A percentile compares a stretch with the other conserved stretches of the same genome.
Conservation (phyloP, 1,140 invertebrate genomes). For the Leptopilina clavipes region DNA sequence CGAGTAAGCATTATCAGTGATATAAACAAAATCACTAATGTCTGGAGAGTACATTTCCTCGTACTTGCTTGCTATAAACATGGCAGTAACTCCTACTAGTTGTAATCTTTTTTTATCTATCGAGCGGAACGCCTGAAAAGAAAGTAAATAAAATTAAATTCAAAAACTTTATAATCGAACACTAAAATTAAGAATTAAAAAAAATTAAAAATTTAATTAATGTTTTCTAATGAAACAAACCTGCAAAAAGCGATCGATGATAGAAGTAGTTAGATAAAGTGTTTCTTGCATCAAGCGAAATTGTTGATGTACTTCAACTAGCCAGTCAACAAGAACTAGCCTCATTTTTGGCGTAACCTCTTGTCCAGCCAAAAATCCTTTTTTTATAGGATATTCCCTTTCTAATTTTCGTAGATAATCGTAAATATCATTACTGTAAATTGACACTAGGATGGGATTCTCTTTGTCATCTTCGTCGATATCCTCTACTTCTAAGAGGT, state of each 20-base stretch:
- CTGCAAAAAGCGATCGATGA: constrained; percentile 94
- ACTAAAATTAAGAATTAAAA: too few species aligned
- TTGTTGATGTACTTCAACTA: constrained; percentile 92
- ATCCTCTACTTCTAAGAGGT: constrained; percentile 74
- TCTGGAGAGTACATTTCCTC: constrained; percentile 96
- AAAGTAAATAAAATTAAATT: constrained; percentile 30
- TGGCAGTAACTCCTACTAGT: constrained; percentile 91
- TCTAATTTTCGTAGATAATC: constrained; percentile 85
- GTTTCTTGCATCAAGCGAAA: constrained; percentile 94
- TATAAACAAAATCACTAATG: constrained; percentile 92
- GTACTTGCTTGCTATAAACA: constrained; percentile 96
- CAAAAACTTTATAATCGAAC: too few species aligned
- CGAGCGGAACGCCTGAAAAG: constrained; percentile 73
- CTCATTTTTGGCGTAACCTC: constrained; percentile 89
- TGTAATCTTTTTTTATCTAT: constrained; percentile 85
- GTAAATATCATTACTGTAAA: constrained; percentile 92
- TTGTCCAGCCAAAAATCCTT: constrained; percentile 80
- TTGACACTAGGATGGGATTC: constrained; percentile 86
- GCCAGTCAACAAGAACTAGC: constrained; percentile 92
- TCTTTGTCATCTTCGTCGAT: constrained; percentile 85
- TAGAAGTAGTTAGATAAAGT: constrained; percentile 90
- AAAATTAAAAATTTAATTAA: neutral
- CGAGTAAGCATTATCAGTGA: constrained; percentile 92
- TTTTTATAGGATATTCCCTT: constrained; percentile 77
- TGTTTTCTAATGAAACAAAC: constrained; percentile 67